phyloP scores from a whole-genome alignment of 2,113 vertebrate genomes.

The Cottus gobio region DNA sequence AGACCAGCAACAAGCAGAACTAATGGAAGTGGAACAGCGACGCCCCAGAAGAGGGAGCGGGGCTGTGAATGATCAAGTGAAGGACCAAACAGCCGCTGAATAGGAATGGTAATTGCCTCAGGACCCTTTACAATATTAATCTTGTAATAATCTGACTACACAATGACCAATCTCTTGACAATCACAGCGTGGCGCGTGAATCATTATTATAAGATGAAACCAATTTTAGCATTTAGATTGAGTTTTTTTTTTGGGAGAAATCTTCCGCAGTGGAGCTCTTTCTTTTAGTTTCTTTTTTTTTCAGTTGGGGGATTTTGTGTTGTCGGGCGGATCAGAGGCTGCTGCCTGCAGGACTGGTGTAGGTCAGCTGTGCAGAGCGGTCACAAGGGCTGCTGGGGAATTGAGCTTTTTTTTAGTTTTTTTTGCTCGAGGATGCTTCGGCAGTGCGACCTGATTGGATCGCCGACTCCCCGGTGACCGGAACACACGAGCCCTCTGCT shows the following conservation, averaged over 20 bases:
- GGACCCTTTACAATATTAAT: conserved; percentile 69
- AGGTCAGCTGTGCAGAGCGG: conserved; percentile 46
- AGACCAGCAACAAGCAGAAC: conserved; percentile 46
- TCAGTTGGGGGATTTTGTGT: conserved; percentile 21
- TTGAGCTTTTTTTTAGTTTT: conserved; percentile 1
- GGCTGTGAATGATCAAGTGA: conserved; percentile 41
- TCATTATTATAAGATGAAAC: conserved; percentile 55
- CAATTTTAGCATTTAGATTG: conserved; percentile 56
- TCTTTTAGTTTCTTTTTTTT: not conserved
- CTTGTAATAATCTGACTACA: conserved; percentile 62
- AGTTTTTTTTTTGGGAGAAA: conserved; percentile 27
- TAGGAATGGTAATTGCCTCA: conserved; percentile 51
- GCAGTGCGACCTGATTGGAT: conserved; percentile 31
- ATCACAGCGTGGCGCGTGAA: conserved; percentile 47
- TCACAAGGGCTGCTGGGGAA: conserved; percentile 28
- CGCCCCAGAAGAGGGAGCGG: conserved; percentile 28
- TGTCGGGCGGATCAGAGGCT: conserved; percentile 9
- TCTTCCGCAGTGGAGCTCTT: conserved; percentile 12
- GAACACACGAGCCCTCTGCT: conserved; percentile 2
- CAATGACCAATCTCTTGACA: conserved; percentile 63
- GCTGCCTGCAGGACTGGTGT: conserved; percentile 38
- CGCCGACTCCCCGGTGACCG: conserved; percentile 27
- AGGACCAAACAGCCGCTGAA: conserved; percentile 34
- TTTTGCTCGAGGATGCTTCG: conserved; percentile 33
- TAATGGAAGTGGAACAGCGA: conserved; percentile 60